phyloP scores from a whole-genome alignment of 2,888 invertebrate species.

The Stenodema calcarata region DNA sequence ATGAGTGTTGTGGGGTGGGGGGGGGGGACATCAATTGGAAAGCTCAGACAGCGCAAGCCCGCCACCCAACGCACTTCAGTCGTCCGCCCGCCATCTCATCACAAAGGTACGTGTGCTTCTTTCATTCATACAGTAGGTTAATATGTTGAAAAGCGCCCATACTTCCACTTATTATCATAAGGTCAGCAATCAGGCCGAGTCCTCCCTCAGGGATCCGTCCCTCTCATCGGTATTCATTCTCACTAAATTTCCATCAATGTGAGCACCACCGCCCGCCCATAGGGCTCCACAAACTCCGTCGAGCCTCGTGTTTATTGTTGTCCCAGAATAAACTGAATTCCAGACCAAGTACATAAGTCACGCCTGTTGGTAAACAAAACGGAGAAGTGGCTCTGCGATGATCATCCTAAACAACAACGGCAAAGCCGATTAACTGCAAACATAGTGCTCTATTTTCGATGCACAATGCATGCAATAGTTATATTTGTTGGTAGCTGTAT shows the following conservation, averaged over 20 bases:
- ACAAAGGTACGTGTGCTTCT: not conserved
- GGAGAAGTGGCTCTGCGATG: not conserved
- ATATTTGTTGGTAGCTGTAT: too few relatives aligned
- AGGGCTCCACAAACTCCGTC: not conserved
- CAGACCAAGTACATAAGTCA: not conserved
- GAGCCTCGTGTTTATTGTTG: not conserved
- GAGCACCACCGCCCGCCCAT: not conserved
- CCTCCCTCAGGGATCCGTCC: not conserved
- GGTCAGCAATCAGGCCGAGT: not conserved
- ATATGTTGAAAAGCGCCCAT: not conserved
- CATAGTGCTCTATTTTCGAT: too few relatives aligned
- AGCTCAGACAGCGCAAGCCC: slow-evolving; percentile 38
- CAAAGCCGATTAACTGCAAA: too few relatives aligned
- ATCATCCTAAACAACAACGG: not conserved
- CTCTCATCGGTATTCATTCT: not conserved
- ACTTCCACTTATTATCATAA: not conserved
- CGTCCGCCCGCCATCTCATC: slow-evolving; percentile 17
- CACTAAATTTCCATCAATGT: too few relatives aligned
- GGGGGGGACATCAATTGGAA: slow-evolving; percentile 14
- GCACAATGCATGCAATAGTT: too few relatives aligned
- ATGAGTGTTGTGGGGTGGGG: not conserved
- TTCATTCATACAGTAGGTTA: not conserved
- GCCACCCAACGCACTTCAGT: slow-evolving; percentile 31
- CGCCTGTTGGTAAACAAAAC: not conserved
- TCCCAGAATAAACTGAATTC: not conserved